phyloP scores from a whole-genome alignment of 2,113 vertebrate species.

The Micronisus gabar region DNA sequence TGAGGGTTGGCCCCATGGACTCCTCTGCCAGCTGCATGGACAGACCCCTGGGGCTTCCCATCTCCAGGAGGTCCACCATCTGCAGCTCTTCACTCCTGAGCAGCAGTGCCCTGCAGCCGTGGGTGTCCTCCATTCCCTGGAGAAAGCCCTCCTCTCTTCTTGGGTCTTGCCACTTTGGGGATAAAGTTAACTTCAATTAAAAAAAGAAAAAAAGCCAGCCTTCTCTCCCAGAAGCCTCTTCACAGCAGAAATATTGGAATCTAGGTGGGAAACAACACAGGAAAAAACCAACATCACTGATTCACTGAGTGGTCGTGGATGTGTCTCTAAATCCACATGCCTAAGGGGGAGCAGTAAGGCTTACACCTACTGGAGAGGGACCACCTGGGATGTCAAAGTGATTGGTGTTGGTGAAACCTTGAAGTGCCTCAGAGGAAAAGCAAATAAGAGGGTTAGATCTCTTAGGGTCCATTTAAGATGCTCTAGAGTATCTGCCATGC shows the following conservation, averaged over 20 bases:
- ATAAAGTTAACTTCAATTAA: background rate
- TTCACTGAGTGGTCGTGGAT: background rate
- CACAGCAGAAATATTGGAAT: background rate
- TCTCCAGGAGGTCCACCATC: background rate
- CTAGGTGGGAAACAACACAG: background rate
- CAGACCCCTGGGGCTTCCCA: background rate
- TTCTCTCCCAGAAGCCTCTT: background rate
- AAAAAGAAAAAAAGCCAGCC: background rate
- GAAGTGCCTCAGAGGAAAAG: background rate
- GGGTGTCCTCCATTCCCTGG: background rate
- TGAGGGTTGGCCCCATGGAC: background rate
- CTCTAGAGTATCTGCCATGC: background rate
- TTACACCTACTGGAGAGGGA: background rate
- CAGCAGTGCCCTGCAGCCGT: background rate
- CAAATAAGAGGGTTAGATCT: background rate
- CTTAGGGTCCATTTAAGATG: background rate
- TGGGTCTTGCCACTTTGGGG: background rate
- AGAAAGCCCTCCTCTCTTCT: background rate
- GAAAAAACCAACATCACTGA: background rate
- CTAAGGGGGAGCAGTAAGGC: background rate
- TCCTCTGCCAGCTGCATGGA: background rate
- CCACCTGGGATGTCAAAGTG: background rate
- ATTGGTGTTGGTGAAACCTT: background rate
- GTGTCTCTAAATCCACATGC: background rate
- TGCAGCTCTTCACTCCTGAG: background rate